Percentiles rank a stretch among this genome's conserved stretches.
Evolutionary conservation across 2,888 invertebrate species (phyloP).

Genomic region (Scaeva pyrastri): DNA sequence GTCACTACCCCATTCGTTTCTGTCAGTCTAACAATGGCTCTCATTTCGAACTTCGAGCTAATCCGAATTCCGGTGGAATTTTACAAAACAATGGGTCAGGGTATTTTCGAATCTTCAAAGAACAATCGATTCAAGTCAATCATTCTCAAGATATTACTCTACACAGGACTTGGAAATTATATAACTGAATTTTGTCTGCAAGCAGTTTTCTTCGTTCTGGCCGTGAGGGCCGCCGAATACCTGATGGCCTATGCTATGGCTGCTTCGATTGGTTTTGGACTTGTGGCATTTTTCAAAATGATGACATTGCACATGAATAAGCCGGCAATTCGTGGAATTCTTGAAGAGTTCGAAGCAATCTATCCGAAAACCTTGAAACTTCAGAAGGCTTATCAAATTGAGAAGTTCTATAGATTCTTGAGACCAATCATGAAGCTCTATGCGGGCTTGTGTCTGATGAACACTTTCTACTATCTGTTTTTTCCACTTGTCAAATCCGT

Average conservation of each 20-base stretch:
- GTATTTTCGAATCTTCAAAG: slow-evolving; percentile 79
- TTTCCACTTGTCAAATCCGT: slow-evolving; percentile 76
- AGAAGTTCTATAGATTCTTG: slow-evolving; percentile 75
- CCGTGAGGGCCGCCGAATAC: slow-evolving; percentile 78
- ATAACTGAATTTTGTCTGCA: slow-evolving; percentile 79
- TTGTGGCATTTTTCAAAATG: slow-evolving; percentile 80
- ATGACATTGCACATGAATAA: slow-evolving; percentile 77
- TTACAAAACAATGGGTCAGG: slow-evolving; percentile 79
- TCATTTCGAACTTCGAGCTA: slow-evolving; percentile 22
- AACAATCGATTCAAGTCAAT: slow-evolving; percentile 57
- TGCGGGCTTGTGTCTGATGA: slow-evolving; percentile 79
- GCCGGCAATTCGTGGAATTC: slow-evolving; percentile 76
- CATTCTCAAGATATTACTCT: slow-evolving; percentile 76
- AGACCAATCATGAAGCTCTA: slow-evolving; percentile 79
- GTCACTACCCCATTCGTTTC: not conserved
- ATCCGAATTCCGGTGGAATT: slow-evolving; percentile 61
- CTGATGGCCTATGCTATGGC: slow-evolving; percentile 78
- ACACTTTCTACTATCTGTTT: slow-evolving; percentile 78
- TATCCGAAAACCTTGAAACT: slow-evolving; percentile 78
- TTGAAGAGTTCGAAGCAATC: slow-evolving; percentile 79
- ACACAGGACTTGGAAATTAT: slow-evolving; percentile 79
- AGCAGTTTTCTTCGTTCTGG: slow-evolving; percentile 78
- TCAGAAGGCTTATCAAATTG: slow-evolving; percentile 77
- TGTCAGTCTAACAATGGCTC: slow-evolving; percentile 7
- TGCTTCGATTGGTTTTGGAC: slow-evolving; percentile 80